Percentiles rank a stretch among this genome's conserved stretches.
phyloP scores from a whole-genome alignment of 2,113 vertebrate species.

The Eurystomus gularis region DNA sequence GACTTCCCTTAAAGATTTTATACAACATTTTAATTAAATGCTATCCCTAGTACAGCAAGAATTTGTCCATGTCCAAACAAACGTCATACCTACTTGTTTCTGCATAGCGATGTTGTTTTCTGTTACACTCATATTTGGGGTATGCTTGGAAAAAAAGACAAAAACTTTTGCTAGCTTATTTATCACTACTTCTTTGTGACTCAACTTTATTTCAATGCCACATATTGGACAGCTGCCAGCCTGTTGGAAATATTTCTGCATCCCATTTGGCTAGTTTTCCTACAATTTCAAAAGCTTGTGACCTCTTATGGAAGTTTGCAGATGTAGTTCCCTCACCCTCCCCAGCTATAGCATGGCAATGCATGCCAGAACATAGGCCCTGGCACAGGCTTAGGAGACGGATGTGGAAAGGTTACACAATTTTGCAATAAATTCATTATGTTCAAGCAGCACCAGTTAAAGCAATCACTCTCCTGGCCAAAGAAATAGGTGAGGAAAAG shows the following conservation, averaged over 20 bases:
- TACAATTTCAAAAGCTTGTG: conserved; percentile 3
- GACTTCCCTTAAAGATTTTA: background rate
- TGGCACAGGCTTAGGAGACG: background rate
- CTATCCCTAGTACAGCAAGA: background rate
- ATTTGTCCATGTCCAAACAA: background rate
- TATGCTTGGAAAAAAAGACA: background rate
- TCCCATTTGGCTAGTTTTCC: background rate
- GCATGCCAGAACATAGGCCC: conserved; percentile 4
- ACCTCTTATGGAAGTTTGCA: background rate
- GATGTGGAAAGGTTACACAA: conserved; percentile 50
- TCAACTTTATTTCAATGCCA: conserved; percentile 37
- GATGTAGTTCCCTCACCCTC: background rate
- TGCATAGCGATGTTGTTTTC: background rate
- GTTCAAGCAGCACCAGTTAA: conserved; percentile 55
- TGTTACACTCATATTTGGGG: background rate
- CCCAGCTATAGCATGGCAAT: conserved; percentile 18
- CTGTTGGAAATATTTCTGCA: conserved; percentile 31
- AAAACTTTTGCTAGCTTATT: conserved; percentile 20
- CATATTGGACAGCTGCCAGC: background rate
- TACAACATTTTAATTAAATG: background rate
- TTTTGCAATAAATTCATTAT: conserved; percentile 46
- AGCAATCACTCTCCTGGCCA: conserved; percentile 47
- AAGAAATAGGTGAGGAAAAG: conserved; percentile 37
- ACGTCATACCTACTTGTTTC: background rate
- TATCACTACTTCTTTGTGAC: conserved; percentile 13